Percentiles rank a stretch among this genome's conserved stretches.
Conservation (phyloP, 2,113 vertebrate species). For the Larimichthys polyactis region DNA sequence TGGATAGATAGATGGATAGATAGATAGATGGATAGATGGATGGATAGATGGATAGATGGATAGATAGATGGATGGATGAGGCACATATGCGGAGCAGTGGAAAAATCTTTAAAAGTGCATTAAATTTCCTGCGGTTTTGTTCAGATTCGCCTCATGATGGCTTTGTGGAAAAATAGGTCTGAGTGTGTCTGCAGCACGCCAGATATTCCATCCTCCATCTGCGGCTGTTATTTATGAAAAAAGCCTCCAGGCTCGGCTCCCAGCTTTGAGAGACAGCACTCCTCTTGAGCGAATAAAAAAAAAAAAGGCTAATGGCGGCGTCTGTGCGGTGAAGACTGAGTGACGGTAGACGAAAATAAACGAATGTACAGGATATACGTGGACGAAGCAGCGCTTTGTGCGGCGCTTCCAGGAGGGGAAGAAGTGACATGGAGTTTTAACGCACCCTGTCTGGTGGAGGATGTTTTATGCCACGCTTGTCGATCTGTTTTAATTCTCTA, state of each 20-base stretch:
- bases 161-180: constrained; percentile 45
- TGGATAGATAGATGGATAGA: too few relatives aligned
- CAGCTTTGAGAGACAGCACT: constrained; percentile 34
- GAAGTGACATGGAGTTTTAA: background rate
- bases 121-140: constrained; percentile 49
- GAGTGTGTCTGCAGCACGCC: constrained; percentile 16
- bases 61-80: background rate
- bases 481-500: background rate
- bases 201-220: constrained; percentile 56
- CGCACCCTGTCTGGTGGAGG: too few relatives aligned
- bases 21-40: too few relatives aligned
- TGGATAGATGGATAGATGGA: background rate
- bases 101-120: constrained; percentile 22
- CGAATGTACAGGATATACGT: background rate
- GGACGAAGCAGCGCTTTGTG: constrained; percentile 37
- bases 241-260: constrained; percentile 10
- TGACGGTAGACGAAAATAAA: constrained; percentile 11
- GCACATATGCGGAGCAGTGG: background rate
- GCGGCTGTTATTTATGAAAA: constrained; percentile 28
- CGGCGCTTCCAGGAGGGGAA: too few relatives aligned
- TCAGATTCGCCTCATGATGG: constrained; percentile 32
- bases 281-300: constrained; percentile 32
- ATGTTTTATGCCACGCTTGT: background rate
- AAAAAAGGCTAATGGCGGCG: constrained; percentile 26
- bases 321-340: constrained; percentile 32